A percentile compares a stretch with the other conserved stretches of the same genome.
phyloP scores from a whole-genome alignment of 1,140 invertebrate species.

The Lasaia peninsularis region DNA sequence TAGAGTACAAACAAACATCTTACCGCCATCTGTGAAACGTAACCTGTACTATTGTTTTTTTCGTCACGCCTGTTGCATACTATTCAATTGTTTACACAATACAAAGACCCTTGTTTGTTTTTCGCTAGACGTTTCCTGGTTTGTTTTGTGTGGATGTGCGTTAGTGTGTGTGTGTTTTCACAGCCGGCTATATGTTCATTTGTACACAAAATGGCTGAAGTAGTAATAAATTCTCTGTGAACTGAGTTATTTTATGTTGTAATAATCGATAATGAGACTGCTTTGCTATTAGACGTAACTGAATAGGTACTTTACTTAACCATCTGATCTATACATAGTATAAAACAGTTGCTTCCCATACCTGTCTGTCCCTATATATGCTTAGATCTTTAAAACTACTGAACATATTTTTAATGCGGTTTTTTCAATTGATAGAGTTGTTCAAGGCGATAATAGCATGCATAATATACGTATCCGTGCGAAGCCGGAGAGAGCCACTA shows the following conservation, averaged over 20 bases:
- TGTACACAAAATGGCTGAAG: conserved; percentile 57
- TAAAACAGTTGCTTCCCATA: too few relatives aligned
- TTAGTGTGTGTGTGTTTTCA: conserved; percentile 57
- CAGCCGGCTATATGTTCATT: conserved; percentile 58
- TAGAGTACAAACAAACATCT: neutral
- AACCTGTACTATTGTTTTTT: conserved; percentile 53
- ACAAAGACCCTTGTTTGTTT: conserved; percentile 76
- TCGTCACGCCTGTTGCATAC: conserved; percentile 74
- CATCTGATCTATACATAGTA: neutral
- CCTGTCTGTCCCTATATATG: too few relatives aligned
- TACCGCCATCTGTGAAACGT: conserved; percentile 51
- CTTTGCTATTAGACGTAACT: neutral
- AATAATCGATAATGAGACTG: conserved; percentile 5
- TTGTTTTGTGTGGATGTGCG: conserved; percentile 66
- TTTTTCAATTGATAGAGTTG: too few relatives aligned
- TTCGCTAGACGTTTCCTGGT: conserved; percentile 76
- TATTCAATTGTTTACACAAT: conserved; percentile 73
- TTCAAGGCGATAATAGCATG: too few relatives aligned
- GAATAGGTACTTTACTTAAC: neutral
- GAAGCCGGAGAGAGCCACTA: too few relatives aligned
- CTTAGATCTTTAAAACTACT: too few relatives aligned
- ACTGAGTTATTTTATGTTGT: conserved; percentile 27
- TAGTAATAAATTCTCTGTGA: conserved; percentile 62
- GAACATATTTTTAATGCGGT: too few relatives aligned
- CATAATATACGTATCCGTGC: too few relatives aligned